A percentile compares a stretch with the other conserved stretches of the same genome.
Conservation (phyloP, 1,140 invertebrate genomes). For the Lordiphosa stackelbergi region DNA sequence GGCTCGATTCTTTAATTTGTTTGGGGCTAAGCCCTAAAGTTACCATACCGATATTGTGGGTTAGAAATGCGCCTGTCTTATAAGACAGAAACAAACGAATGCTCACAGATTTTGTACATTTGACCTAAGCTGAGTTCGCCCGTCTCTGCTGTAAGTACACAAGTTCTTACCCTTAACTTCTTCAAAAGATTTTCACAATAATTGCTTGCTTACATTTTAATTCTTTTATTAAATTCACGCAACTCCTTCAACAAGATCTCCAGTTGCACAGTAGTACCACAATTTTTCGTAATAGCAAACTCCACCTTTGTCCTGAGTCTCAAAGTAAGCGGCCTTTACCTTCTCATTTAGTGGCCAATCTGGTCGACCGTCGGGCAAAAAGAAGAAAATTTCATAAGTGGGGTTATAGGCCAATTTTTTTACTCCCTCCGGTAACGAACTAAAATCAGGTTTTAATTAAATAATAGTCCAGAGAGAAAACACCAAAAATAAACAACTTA, state of each 20-base stretch:
- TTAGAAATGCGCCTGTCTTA: no score
- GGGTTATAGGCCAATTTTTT: conserved; percentile 42
- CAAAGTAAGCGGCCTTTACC: conserved; percentile 29
- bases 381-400: conserved; percentile 56
- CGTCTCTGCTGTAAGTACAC: no score
- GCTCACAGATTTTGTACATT: no score
- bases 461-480: not conserved
- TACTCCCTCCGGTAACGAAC: not conserved
- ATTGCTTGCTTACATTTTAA: no score
- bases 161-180: no score
- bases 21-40: no score
- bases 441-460: not conserved
- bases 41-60: no score
- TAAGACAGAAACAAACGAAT: no score
- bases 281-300: conserved; percentile 38
- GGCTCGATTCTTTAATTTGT: no score
- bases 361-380: conserved; percentile 35
- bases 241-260: conserved; percentile 1
- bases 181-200: no score
- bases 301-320: conserved; percentile 18
- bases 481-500: conserved; percentile 1
- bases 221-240: not conserved
- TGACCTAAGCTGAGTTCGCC: no score
- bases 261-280: conserved; percentile 35
- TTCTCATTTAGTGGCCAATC: not conserved